A percentile compares a stretch with the other conserved stretches of the same genome.
Evolutionary conservation across 92 coral and sea anemone species (phyloP).

Genomic region (Zoanthus sansibaricus): DNA sequence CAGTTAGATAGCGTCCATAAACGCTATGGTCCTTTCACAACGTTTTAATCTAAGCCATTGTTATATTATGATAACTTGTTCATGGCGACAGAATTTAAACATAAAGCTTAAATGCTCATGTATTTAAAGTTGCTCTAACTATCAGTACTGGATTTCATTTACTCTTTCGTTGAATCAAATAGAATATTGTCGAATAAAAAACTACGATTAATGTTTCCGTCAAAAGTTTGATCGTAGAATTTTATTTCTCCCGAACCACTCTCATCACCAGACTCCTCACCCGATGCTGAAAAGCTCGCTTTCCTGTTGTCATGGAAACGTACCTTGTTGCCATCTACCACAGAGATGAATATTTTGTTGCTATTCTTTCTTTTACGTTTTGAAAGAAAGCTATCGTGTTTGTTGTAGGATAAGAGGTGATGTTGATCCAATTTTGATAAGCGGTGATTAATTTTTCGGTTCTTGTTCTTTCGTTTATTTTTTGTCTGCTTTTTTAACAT

Average conservation of each 20-base stretch:
- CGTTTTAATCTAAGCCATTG: too few species aligned
- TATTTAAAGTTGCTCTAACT: too few species aligned
- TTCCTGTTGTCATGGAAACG: not conserved
- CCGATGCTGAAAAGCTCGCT: not conserved
- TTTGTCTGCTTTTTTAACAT: not conserved
- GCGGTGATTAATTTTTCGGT: not conserved
- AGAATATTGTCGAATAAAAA: not conserved
- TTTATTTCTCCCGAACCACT: not conserved
- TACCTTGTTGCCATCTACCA: not conserved
- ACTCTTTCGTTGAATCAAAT: not conserved
- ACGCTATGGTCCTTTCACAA: too few species aligned
- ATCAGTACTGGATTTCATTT: not conserved
- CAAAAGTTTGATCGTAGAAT: constrained; percentile 12
- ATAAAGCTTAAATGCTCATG: too few species aligned
- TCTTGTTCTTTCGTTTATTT: not conserved
- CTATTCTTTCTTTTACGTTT: not conserved
- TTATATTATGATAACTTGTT: too few species aligned
- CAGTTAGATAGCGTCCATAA: too few species aligned
- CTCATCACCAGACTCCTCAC: not conserved
- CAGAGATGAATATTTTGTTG: not conserved
- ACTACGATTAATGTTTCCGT: constrained; percentile 13
- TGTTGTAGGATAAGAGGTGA: not conserved
- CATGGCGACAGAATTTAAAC: too few species aligned
- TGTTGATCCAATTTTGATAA: not conserved
- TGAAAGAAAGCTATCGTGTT: not conserved